Evolutionary conservation across 1,140 invertebrate species (phyloP), one percentile per base, ranked within the genome.

Genomic region (Diachasmimorpha longicaudata): DNA sequence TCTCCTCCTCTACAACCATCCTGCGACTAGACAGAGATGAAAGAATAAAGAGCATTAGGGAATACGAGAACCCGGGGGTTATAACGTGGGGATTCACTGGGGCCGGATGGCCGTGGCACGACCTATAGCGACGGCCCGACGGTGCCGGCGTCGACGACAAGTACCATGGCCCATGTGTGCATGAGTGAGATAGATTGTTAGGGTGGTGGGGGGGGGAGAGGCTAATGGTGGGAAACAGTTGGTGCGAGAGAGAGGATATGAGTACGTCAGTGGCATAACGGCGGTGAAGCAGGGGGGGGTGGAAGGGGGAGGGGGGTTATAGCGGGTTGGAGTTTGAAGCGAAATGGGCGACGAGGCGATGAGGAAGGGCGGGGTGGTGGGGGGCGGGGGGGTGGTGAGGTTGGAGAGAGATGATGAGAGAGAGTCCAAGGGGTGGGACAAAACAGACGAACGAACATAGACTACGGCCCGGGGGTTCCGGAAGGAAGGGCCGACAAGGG

Each of bases 401-500:
- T n/a, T n/a, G n/a, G 31, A 31, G 31, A 31, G 31, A 31, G 31
- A 31, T 2, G 6, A 6, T 31, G 31, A 31, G 31, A 31, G 31
- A 31, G 31, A n/a, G n/a, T n/a, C 31, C 31, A 31, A 31, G 36
- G 25, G 16, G 58, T 36, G 19, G 25, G 42, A 66, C 52, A 21
- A 55, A 63, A 46, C 48, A 52, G 48, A 19, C 48, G 48, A 52
- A 14, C 48, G 48, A 52, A n/a, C 55, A 72, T 52, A 52, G 71
- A 72, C 48, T 58, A 23, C 25, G 71, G 71, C 71, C 48, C 63
- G 72, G 72, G 72, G 72, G 72, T 74, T 52, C 72, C 72, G 72
- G 72, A 74, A 74, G 72, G 63, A 67, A 67, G 58, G 72, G 72
- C 72, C 19, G 72, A 72, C 58, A 36, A 31, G 44, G 72, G 23